Conservation (phyloP, 2,113 vertebrate species). For the Microcebus jonahi region DNA sequence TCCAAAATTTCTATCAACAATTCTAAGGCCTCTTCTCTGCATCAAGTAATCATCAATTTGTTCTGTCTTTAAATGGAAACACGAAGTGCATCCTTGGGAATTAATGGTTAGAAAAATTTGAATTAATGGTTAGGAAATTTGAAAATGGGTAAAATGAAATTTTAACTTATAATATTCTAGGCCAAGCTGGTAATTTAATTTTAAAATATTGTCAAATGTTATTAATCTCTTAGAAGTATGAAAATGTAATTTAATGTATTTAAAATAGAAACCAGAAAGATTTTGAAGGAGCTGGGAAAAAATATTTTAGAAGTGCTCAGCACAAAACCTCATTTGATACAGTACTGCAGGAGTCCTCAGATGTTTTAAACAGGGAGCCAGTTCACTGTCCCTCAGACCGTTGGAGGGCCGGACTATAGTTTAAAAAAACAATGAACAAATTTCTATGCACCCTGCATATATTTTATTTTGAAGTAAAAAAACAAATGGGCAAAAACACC, state of each 20-base stretch:
- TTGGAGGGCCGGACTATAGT: too few species aligned
- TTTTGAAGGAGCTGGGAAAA: conserved; percentile 11
- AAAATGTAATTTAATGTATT: conserved; percentile 6
- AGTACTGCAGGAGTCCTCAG: neutral
- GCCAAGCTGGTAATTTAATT: neutral
- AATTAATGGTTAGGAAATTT: neutral
- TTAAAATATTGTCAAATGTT: conserved; percentile 42
- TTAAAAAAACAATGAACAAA: too few species aligned
- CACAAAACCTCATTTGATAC: neutral
- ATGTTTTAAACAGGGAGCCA: too few species aligned
- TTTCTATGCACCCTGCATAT: too few species aligned
- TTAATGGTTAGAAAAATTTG: neutral
- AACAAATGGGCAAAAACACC: too few species aligned
- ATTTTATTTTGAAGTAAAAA: too few species aligned
- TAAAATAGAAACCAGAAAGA: conserved; percentile 24
- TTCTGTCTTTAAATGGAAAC: neutral
- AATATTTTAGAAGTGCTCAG: conserved; percentile 6
- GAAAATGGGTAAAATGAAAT: neutral
- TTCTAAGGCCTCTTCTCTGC: neutral
- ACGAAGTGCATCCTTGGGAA: neutral
- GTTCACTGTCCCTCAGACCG: too few species aligned
- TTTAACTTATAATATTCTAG: neutral
- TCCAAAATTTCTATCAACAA: neutral
- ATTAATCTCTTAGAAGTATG: conserved; percentile 30
- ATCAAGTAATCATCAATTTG: neutral